Percentiles rank a stretch among this genome's conserved stretches.
These are phyloP conservation scores for Macrochelys suwanniensis DNA, from an alignment of 2,797 vertebrate genomes.

Conservation along the genomic window DNA sequence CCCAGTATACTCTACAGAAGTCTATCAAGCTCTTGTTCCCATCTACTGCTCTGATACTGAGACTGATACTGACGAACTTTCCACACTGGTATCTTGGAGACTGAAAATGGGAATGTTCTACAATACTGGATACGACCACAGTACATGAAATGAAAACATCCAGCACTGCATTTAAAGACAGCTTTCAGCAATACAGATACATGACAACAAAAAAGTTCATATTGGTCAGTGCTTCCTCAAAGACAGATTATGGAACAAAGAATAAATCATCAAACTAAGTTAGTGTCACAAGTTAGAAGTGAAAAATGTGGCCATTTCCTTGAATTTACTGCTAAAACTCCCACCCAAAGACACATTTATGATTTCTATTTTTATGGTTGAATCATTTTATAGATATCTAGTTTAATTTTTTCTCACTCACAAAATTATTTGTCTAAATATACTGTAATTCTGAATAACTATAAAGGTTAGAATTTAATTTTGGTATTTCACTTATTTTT, in stretches of 20 bases:
- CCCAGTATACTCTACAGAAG: conserved; percentile 3
- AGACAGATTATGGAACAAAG: conserved; percentile 13
- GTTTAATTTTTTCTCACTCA: not conserved
- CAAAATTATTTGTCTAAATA: conserved; percentile 3
- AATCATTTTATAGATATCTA: not conserved
- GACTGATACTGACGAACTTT: not conserved
- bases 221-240: conserved; percentile 38
- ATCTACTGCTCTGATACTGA: not conserved
- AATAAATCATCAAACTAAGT: not conserved
- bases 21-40: not conserved
- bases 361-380: not conserved
- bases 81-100: not conserved
- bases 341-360: not conserved
- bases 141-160: not conserved
- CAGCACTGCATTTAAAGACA: not conserved
- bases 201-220: not conserved
- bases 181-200: conserved; percentile 27
- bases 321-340: conserved; percentile 16
- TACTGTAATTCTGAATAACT: conserved; percentile 7
- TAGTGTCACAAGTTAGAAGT: not conserved
- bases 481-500: conserved; percentile 17
- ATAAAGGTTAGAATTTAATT: not conserved
- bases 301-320: conserved; percentile 13
- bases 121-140: conserved; percentile 4
- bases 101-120: conserved; percentile 52